Evolutionary conservation across 2,888 invertebrate genomes (phyloP), one percentile per base, ranked within the genome.

Genomic region (Trisateles emortualis): DNA sequence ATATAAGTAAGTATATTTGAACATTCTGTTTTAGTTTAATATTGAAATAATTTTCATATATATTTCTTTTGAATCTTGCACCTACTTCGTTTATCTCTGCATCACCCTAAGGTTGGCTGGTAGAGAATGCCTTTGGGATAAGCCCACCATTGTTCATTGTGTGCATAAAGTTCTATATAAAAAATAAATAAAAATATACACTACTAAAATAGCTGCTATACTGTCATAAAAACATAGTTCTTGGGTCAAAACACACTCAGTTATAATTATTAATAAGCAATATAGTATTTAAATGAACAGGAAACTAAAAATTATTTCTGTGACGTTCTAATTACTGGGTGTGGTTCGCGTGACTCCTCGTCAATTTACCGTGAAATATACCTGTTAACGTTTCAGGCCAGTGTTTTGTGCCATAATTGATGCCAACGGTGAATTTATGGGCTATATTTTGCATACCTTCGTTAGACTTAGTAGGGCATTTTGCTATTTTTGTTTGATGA

Each of bases 281-380:
- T 69, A 62, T 13, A 0, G 17, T 50, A 58, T 60, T 59, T 43
- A 58, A 32, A 42, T 32, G 10, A 56, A 61, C 54, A 59, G 67
- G 67, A 74, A 71, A 71, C 59, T 52, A 55, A 43, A 55, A 61
- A 62, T 74, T 62, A 72, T 72, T 65, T 65, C 54, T 52, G 50
- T 43, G 19, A 16, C 42, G 52, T 46, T 26, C 40, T 53, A 61
- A 53, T 56, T 67, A 36, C 41, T 38, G 19, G 59, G 53, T 39
- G 52, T 32, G 47, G 57, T 19, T 72, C 49, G 73, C 71, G 71
- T 71, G 71, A 62, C 55, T 48, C 26, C 36, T 46, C 53, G 53
- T 47, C 59, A 49, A 67, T 77, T 75, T 68, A 66, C 64, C 67
- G 73, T 79, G 70, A 80, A 80, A 74, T 80, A 78, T 76, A 66